phyloP scores from a whole-genome alignment of 1,140 invertebrate species.

The Drosophila virilis region DNA sequence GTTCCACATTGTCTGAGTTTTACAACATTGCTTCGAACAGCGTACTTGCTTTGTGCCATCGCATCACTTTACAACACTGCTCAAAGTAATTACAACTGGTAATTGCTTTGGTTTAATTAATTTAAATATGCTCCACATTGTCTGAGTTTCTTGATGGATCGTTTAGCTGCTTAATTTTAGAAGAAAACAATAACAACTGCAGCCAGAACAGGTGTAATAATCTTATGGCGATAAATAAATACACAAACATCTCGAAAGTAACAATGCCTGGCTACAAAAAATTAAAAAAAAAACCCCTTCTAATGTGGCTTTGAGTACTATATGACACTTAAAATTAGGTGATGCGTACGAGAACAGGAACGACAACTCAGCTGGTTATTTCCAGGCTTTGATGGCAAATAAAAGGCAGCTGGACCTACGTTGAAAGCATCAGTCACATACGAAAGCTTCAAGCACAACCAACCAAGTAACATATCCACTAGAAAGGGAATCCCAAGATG shows the following conservation, averaged over 20 bases:
- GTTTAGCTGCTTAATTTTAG: not conserved
- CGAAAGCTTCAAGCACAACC: not conserved
- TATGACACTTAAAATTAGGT: conserved; percentile 18
- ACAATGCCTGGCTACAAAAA: conserved; percentile 18
- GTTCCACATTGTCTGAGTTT: not conserved
- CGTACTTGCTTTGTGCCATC: not conserved
- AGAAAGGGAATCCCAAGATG: conserved; percentile 26
- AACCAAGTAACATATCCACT: not conserved
- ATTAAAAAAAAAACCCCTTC: conserved; percentile 16
- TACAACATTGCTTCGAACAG: not conserved
- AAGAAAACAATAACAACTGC: not conserved
- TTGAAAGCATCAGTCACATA: conserved; percentile 9
- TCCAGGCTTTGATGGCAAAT: conserved; percentile 5
- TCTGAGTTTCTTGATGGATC: not conserved
- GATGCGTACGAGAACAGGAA: conserved; percentile 24
- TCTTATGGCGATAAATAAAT: not conserved
- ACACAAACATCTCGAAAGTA: conserved; percentile 20
- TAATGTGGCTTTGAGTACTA: conserved; percentile 15
- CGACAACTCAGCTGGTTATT: conserved; percentile 20
- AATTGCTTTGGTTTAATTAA: no score
- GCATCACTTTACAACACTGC: no score
- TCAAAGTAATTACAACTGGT: no score
- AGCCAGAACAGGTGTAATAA: conserved; percentile 17
- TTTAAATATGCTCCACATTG: no score
- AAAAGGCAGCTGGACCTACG: conserved; percentile 17